Evolutionary conservation across 2,888 invertebrate genomes (phyloP), one percentile per base, ranked within the genome.

Genomic region (Agrochola lota): DNA sequence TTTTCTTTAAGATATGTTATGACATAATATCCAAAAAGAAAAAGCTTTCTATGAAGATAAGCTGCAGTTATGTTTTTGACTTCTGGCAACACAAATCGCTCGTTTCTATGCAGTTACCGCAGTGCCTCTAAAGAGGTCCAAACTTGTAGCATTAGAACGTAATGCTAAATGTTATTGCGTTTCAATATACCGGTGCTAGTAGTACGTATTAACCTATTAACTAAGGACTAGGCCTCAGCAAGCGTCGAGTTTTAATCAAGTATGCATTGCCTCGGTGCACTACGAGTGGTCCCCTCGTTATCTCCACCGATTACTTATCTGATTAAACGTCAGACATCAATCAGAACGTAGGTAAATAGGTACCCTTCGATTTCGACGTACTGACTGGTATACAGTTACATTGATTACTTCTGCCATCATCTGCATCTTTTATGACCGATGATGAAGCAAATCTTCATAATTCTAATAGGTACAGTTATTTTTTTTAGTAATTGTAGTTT

Each of bases 391-490:
- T 81, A 88, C 85, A 78, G 87, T 89, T 89, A 89, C 70, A 78
- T 81, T 85, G 84, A 89, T 86, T 81, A 80, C 82, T 81, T 84
- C 71, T 73, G 26, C 68, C 49, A 79, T 71, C 64, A 80, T 78
- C 72, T 75, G 43, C 57, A 75, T 72, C 71, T 83, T 83, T 86
- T 80, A 82, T 84, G 80, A 73, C 63, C 72, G 59, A 83, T 87
- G 88, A 89, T 86, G 76, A 84, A 80, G 85, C 87, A 84, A 83
- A 88, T 87, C 75, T 85, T 82, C 85, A 82, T 84, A 82, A 75
- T 81, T 70, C 46, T 67, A 63, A 77, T 70, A 77, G 71, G 59
- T 68, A 87, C 87, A 74, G 89, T 89, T 89, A 88, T 74, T 78
- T 80, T 74, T 79, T 64, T 57, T 8, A 17, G 74, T 79, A 83